Evolutionary conservation across 2,888 invertebrate species (phyloP), one percentile per base, ranked within the genome.

Genomic region (Acrocyrtus sp.): DNA sequence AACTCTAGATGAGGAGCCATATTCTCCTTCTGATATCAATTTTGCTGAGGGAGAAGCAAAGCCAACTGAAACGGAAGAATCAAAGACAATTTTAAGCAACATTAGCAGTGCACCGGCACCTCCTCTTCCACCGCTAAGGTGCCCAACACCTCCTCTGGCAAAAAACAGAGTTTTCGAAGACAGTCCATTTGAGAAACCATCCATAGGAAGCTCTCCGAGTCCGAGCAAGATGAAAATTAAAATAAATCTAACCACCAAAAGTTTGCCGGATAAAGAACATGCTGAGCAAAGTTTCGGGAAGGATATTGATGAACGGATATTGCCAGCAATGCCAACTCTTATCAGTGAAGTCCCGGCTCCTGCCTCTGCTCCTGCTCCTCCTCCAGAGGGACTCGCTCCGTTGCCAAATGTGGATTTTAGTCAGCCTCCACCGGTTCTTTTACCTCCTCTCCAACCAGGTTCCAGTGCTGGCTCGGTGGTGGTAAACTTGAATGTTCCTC

Each of bases 401-500:
- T 56, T 68, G 27, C 63, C 63, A 39, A 67, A 47, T n/a, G 56
- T 62, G 21, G 66, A 70, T 15, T 47, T 74, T 27, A 72, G 53
- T 41, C 56, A 67, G 19, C 63, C 69, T 24, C 57, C 58, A 2
- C 60, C 66, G 10, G 26, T 51, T 27, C 47, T 62, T 10, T 27
- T 58, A n/a, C 51, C 72, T 8, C 17, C 43, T 10, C 48, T 74
- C 43, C 47, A 21, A 29, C 34, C 67, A 45, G 54, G 41, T 47
- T 2, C 68, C 56, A 65, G 56, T 48, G 22, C 68, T 50, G 45
- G 53, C 29, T 62, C 60, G 57, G 26, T 62, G 26, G 78, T 74
- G 21, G 74, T 80, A 3, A 80, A 80, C 45, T 43, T 76, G 17
- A 78, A 75, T 45, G 72, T 80, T n/a, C 80, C 80, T 27, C 79